A percentile compares a stretch with the other conserved stretches of the same genome.
Conservation (phyloP, 2,797 vertebrate genomes). For the Psittacula derbiana region DNA sequence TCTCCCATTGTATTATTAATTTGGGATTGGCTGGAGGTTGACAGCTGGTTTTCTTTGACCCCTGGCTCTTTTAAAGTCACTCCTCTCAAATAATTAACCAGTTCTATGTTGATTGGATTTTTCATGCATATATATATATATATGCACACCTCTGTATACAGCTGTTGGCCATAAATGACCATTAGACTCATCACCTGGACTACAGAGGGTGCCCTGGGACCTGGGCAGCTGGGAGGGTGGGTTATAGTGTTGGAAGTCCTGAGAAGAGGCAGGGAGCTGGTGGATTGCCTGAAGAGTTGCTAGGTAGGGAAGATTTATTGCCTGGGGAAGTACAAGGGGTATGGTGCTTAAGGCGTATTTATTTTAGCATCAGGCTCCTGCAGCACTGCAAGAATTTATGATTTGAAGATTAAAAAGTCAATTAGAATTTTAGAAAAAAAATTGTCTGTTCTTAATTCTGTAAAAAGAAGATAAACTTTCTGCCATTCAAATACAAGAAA, state of each 20-base stretch:
- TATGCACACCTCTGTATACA: rapidly evolving
- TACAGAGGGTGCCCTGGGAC: background rate
- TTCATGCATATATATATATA: background rate
- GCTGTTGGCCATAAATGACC: background rate
- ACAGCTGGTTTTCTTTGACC: constrained; percentile 52
- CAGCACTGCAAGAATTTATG: background rate
- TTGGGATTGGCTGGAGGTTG: constrained; percentile 45
- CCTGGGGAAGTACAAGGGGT: background rate
- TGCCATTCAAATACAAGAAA: background rate
- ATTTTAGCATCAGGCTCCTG: background rate
- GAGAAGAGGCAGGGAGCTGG: background rate
- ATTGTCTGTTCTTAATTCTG: background rate
- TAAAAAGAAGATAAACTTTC: background rate
- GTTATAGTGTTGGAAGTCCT: background rate
- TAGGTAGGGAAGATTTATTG: background rate
- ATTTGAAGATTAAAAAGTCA: background rate
- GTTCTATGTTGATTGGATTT: background rate
- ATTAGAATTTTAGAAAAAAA: background rate
- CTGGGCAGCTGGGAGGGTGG: background rate
- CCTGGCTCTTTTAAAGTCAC: background rate
- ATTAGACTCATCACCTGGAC: background rate
- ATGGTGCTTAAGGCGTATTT: background rate
- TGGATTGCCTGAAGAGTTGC: background rate
- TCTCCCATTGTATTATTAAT: constrained; percentile 43
- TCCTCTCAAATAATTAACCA: background rate